These are phyloP conservation scores for Seriola aureovittata DNA, from an alignment of 2,113 vertebrate genomes.

Conservation along the genomic window DNA sequence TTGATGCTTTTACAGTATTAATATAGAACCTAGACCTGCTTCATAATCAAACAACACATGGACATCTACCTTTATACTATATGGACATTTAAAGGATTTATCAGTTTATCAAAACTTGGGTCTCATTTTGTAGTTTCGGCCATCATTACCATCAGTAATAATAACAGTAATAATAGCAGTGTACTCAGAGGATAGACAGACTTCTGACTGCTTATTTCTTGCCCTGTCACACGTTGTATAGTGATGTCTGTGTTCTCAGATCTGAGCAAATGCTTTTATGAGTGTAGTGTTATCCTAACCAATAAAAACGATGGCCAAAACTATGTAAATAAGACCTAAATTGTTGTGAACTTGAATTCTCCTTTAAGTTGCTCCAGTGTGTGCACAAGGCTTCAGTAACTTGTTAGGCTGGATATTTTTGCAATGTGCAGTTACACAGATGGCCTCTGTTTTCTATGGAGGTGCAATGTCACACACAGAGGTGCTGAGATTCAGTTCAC, in stretches of 20 bases:
- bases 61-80: no score
- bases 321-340: not conserved
- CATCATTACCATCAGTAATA: no score
- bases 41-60: no score
- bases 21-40: no score
- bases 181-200: not conserved
- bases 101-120: no score
- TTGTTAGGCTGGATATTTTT: slow-evolving; percentile 27
- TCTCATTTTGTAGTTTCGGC: no score
- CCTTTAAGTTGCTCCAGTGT: not conserved
- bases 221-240: not conserved
- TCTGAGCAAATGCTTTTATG: not conserved
- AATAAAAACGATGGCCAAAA: not conserved
- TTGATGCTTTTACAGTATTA: no score
- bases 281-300: not conserved
- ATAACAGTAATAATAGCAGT: not conserved
- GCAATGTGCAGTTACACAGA: slow-evolving; percentile 51
- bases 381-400: slow-evolving; percentile 13
- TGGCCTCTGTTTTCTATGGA: slow-evolving; percentile 60
- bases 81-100: no score
- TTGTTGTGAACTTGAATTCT: not conserved
- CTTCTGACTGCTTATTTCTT: not conserved
- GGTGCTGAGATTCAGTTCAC: slow-evolving; percentile 54
- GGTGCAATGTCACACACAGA: slow-evolving; percentile 69
- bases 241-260: not conserved